phyloP scores from a whole-genome alignment of 2,113 vertebrate genomes.

The Excalfactoria chinensis region DNA sequence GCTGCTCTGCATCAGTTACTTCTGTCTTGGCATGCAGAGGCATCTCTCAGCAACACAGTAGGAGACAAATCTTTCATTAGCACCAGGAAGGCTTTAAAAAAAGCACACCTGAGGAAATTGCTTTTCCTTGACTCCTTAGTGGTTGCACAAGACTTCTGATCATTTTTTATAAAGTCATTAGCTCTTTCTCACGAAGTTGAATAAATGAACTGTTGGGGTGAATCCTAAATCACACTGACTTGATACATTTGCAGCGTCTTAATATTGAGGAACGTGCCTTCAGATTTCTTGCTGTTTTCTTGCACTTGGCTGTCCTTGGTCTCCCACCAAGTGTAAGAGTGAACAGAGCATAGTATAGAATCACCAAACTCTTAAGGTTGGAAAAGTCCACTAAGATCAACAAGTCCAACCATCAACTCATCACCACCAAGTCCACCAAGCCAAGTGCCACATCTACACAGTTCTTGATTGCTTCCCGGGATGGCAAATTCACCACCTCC shows the following conservation, averaged over 20 bases:
- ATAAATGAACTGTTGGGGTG: neutral
- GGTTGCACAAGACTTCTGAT: neutral
- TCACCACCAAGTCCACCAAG: too few species aligned
- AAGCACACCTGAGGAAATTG: neutral
- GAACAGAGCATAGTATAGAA: neutral
- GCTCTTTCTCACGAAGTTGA: neutral
- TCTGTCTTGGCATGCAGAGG: neutral
- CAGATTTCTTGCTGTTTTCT: neutral
- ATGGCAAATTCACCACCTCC: too few species aligned
- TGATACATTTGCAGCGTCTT: neutral
- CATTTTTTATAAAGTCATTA: neutral
- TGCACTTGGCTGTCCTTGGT: neutral
- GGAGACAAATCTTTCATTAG: neutral
- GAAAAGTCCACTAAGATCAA: too few species aligned
- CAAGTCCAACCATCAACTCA: too few species aligned
- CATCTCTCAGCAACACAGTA: neutral
- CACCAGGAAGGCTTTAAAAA: neutral
- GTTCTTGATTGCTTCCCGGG: too few species aligned
- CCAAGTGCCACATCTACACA: too few species aligned
- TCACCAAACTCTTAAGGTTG: too few species aligned
- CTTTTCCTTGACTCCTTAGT: neutral
- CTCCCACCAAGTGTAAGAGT: neutral
- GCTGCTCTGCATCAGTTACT: neutral
- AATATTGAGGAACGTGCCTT: neutral
- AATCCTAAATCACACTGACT: neutral